Percentiles rank a stretch among this genome's conserved stretches.
These are phyloP conservation scores for Melanotaenia maccullochi DNA, from an alignment of 2,797 vertebrate species.

Conservation along the genomic window DNA sequence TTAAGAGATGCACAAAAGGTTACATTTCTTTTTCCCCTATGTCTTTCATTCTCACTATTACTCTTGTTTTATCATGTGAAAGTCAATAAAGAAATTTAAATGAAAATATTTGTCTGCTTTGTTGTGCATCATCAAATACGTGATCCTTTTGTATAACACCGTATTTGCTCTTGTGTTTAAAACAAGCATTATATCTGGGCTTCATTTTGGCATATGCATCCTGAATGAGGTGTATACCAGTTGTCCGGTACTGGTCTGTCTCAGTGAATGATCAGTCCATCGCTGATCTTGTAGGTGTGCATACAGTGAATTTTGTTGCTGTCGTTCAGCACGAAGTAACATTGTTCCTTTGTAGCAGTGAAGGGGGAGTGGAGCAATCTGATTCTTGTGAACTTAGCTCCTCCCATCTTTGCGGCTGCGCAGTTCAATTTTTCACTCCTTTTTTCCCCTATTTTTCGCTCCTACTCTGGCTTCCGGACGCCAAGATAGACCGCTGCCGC, in stretches of 20 bases:
- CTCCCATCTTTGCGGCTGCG: conserved; percentile 75
- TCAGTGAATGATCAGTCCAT: background rate
- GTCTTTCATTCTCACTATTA: background rate
- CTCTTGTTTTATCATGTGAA: conserved; percentile 15
- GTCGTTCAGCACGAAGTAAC: conserved; percentile 38
- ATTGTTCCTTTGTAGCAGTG: conserved; percentile 78
- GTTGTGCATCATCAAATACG: conserved; percentile 3
- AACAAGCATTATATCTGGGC: background rate
- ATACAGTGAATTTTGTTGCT: conserved; percentile 16
- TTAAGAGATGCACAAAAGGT: background rate
- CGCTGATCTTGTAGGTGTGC: background rate
- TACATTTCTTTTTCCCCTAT: background rate
- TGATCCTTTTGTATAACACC: conserved; percentile 12
- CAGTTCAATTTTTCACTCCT: conserved; percentile 66
- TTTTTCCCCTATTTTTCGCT: conserved; percentile 63
- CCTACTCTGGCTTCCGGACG: conserved; percentile 86
- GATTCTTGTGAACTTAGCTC: conserved; percentile 68
- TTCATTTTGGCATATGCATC: background rate
- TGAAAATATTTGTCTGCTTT: conserved; percentile 6
- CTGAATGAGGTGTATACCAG: background rate
- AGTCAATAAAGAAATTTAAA: conserved; percentile 48
- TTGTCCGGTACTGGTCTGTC: background rate
- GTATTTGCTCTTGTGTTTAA: background rate
- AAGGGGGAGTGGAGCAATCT: conserved; percentile 75
- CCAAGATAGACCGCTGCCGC: conserved; percentile 84